A percentile compares a stretch with the other conserved stretches of the same genome.
Conservation (phyloP, 2,888 invertebrate species). For the Cephus spinipes region DNA sequence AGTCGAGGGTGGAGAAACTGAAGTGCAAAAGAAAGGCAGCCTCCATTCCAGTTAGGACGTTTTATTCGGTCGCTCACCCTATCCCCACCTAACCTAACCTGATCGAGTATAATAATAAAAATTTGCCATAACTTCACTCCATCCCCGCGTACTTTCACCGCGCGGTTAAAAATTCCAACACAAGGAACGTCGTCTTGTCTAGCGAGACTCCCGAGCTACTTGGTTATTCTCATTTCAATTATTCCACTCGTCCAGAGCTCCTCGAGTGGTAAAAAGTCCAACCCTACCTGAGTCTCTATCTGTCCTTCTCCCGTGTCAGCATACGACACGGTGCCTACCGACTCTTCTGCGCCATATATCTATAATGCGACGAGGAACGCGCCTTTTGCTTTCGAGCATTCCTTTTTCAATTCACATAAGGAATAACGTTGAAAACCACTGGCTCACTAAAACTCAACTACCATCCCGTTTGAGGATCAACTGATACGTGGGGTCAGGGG, state of each 20-base stretch:
- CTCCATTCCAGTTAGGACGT: neutral
- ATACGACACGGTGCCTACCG: neutral
- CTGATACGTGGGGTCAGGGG: neutral
- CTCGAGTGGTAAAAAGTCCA: neutral
- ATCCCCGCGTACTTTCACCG: slow-evolving; percentile 5
- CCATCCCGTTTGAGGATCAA: slow-evolving; percentile 2
- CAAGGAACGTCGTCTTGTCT: neutral
- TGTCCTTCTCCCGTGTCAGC: neutral
- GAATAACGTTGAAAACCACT: slow-evolving; percentile 1
- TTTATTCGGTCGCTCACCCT: slow-evolving; percentile 25
- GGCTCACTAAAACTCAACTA: neutral
- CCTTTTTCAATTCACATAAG: neutral
- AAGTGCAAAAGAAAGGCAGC: neutral
- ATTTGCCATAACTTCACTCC: slow-evolving; percentile 2
- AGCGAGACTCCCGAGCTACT: neutral
- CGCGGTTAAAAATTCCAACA: neutral
- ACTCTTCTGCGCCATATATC: neutral
- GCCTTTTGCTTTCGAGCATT: neutral
- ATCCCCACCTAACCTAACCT: slow-evolving; percentile 15
- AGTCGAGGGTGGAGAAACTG: neutral
- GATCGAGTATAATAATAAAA: slow-evolving; percentile 9
- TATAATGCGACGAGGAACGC: neutral
- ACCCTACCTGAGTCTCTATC: neutral
- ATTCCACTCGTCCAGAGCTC: neutral
- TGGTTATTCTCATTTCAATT: neutral